Conservation (phyloP, 64 coral and sea anemone genomes). For the Dendrophyllia cribrosa region DNA sequence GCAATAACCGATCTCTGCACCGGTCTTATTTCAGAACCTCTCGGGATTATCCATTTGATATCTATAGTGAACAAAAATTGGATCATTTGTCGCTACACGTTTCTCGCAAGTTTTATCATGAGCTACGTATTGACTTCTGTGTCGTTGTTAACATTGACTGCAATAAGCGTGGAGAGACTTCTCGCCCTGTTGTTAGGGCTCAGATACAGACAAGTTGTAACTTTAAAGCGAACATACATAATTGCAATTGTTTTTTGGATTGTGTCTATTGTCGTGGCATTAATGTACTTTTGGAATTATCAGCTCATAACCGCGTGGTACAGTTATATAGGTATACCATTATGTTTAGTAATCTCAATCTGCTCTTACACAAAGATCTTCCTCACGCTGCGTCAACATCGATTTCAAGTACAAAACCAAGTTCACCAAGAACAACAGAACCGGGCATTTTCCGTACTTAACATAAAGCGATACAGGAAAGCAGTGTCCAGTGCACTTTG, state of each 20-base stretch:
- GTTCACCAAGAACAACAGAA: not conserved
- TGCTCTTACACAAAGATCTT: not conserved
- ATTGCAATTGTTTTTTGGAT: not conserved
- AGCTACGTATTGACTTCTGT: not conserved
- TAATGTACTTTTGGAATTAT: not conserved
- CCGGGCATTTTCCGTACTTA: too few relatives aligned
- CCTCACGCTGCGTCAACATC: not conserved
- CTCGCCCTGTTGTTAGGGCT: not conserved
- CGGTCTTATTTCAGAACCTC: not conserved
- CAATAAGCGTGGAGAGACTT: not conserved
- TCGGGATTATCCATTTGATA: not conserved
- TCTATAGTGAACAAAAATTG: not conserved
- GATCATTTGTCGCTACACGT: not conserved
- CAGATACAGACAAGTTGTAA: constrained; percentile 1
- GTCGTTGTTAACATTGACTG: not conserved
- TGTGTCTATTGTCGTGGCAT: not conserved
- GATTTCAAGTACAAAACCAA: not conserved
- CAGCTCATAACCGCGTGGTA: not conserved
- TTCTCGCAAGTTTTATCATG: not conserved
- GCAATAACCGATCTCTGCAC: not conserved
- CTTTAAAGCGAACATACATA: not conserved
- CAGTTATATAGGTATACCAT: not conserved
- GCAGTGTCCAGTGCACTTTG: too few relatives aligned
- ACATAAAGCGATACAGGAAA: too few relatives aligned
- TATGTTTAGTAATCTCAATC: not conserved